Percentiles rank a stretch among this genome's conserved stretches.
Evolutionary conservation across 2,797 vertebrate species (phyloP).

Genomic region (Heterohyrax brucei): DNA sequence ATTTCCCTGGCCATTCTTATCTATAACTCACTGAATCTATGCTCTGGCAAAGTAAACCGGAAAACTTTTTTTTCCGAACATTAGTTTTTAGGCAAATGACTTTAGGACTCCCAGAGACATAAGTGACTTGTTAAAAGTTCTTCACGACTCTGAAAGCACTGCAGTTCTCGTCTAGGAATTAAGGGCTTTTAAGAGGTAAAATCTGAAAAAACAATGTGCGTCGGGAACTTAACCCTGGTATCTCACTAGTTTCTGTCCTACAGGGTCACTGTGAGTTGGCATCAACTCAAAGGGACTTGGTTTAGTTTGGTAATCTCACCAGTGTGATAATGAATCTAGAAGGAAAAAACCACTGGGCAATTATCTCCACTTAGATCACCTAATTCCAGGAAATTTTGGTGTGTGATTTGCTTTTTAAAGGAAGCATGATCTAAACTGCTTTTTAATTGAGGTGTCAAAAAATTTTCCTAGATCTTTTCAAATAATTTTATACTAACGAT

Average conservation of each 20-base stretch:
- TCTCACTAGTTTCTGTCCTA: not conserved
- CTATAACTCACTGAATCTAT: not conserved
- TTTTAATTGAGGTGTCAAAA: conserved; percentile 10
- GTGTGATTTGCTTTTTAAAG: conserved; percentile 25
- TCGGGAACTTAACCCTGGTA: not conserved
- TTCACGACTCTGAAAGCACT: conserved; percentile 28
- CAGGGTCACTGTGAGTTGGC: too few species aligned
- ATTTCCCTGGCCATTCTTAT: not conserved
- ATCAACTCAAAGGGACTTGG: too few species aligned
- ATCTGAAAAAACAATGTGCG: conserved; percentile 20
- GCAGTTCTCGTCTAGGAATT: not conserved
- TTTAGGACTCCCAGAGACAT: not conserved
- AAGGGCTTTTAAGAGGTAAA: not conserved
- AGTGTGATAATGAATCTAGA: not conserved
- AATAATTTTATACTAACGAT: not conserved
- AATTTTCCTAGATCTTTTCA: not conserved
- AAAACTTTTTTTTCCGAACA: not conserved
- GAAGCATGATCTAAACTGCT: not conserved
- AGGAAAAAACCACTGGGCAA: conserved; percentile 42
- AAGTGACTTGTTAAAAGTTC: conserved; percentile 21
- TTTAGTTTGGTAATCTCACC: not conserved
- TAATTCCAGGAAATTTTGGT: not conserved
- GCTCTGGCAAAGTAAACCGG: not conserved
- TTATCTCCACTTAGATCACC: not conserved
- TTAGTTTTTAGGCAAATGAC: not conserved